Conservation (phyloP, 2,888 invertebrate species). For the Drosophila monieri region DNA sequence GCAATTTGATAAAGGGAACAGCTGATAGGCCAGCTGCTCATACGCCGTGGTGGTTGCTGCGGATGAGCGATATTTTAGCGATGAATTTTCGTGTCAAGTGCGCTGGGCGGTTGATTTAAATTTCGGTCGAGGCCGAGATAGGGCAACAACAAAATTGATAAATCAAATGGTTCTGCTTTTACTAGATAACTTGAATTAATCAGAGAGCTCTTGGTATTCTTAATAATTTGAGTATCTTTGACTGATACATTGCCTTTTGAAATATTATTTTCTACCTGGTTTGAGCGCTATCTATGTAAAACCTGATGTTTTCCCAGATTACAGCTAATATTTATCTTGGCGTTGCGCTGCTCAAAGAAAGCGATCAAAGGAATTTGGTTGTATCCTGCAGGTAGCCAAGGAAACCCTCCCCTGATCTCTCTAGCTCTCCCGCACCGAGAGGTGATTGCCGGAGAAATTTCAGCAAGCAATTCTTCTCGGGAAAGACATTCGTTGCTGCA, state of each 20-base stretch:
- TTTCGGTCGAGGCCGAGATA: neutral
- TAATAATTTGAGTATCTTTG: neutral
- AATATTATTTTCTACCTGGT: neutral
- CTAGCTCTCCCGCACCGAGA: conserved; percentile 2
- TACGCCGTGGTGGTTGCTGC: conserved; percentile 41
- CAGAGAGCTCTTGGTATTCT: neutral
- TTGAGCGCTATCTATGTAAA: neutral
- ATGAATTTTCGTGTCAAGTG: conserved; percentile 23
- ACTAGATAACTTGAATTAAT: neutral
- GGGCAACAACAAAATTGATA: neutral
- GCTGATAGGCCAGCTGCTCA: conserved; percentile 39
- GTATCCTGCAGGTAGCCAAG: conserved; percentile 66
- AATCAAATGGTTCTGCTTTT: neutral
- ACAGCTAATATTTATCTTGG: conserved; percentile 18
- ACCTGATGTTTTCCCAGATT: neutral
- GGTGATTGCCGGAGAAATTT: conserved; percentile 61
- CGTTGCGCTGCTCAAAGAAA: conserved; percentile 38
- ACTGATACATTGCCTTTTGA: neutral
- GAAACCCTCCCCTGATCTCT: conserved; percentile 3
- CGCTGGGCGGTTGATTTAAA: conserved; percentile 50
- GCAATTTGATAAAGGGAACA: conserved; percentile 30
- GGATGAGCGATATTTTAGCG: conserved; percentile 27
- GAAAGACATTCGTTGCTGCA: conserved; percentile 45
- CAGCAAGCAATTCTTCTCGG: conserved; percentile 34
- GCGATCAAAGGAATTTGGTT: conserved; percentile 20